These are phyloP conservation scores for Drosophila pandora DNA, from an alignment of 1,140 invertebrate species.

Conservation along the genomic window DNA sequence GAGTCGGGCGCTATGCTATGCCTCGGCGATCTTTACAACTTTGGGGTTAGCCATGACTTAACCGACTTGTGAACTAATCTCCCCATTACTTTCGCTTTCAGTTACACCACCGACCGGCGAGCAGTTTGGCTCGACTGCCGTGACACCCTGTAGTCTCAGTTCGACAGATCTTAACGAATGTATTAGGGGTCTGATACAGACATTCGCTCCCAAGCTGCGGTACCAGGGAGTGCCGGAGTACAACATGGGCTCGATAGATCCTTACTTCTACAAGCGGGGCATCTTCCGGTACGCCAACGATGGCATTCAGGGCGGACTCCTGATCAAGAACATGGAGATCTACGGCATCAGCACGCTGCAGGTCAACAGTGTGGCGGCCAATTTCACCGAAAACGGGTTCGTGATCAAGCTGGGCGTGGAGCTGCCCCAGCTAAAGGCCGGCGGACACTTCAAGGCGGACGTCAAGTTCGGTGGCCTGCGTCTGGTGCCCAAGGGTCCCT, in stretches of 20 bases:
- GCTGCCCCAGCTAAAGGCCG: constrained; percentile 70
- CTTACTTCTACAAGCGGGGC: constrained; percentile 74
- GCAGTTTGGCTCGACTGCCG: constrained; percentile 24
- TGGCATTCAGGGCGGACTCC: constrained; percentile 76
- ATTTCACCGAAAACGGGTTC: constrained; percentile 70
- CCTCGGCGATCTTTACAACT: constrained; percentile 47
- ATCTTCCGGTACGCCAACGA: constrained; percentile 81
- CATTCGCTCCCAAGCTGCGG: constrained; percentile 60
- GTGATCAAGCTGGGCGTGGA: constrained; percentile 71
- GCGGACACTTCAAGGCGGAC: constrained; percentile 82
- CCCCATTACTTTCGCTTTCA: constrained; percentile 48
- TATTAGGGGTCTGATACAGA: constrained; percentile 60
- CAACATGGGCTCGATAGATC: constrained; percentile 70
- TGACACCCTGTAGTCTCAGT: constrained; percentile 60
- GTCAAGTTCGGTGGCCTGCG: constrained; percentile 82
- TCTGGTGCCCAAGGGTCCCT: constrained; percentile 82
- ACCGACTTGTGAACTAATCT: constrained; percentile 49
- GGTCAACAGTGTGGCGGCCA: constrained; percentile 61
- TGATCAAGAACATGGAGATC: constrained; percentile 81
- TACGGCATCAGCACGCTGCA: constrained; percentile 71
- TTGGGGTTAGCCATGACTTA: constrained; percentile 42
- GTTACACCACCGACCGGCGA: constrained; percentile 45
- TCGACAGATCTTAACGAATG: constrained; percentile 71
- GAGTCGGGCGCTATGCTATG: constrained; percentile 50
- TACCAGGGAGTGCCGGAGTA: constrained; percentile 59